Evolutionary conservation across 2,797 vertebrate genomes (phyloP).

Genomic region (Mallotus villosus): DNA sequence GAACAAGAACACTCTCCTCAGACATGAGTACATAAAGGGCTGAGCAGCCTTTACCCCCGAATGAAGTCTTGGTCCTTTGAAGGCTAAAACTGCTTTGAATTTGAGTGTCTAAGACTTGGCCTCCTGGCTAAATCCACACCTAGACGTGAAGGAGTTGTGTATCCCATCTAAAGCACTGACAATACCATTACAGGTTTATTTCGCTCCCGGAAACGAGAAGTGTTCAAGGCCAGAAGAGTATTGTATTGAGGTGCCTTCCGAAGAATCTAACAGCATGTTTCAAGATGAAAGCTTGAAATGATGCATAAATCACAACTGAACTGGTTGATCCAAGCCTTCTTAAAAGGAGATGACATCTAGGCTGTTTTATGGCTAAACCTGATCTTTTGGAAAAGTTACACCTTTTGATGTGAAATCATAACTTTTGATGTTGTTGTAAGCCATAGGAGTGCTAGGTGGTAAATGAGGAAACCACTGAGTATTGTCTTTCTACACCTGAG

Average conservation of each 20-base stretch:
- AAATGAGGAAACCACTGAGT: neutral
- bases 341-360: conserved; percentile 12
- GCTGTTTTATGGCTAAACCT: conserved; percentile 18
- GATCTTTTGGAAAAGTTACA: conserved; percentile 16
- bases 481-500: neutral
- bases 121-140: neutral
- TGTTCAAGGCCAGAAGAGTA: neutral
- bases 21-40: neutral
- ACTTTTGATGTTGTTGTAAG: conserved; percentile 13
- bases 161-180: neutral
- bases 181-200: neutral
- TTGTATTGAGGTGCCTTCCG: conserved; percentile 3
- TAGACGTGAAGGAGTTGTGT: neutral
- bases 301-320: conserved; percentile 14
- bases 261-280: neutral
- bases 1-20: neutral
- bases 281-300: neutral
- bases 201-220: neutral
- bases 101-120: neutral
- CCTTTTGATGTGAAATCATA: conserved; percentile 22
- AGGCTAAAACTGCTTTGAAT: conserved; percentile 8
- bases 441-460: neutral
- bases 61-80: neutral
- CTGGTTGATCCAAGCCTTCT: neutral
- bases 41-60: neutral